Base-by-base conservation (phyloP, 2,888 invertebrate genomes). In the Schizotus pectinicornis region DNA sequence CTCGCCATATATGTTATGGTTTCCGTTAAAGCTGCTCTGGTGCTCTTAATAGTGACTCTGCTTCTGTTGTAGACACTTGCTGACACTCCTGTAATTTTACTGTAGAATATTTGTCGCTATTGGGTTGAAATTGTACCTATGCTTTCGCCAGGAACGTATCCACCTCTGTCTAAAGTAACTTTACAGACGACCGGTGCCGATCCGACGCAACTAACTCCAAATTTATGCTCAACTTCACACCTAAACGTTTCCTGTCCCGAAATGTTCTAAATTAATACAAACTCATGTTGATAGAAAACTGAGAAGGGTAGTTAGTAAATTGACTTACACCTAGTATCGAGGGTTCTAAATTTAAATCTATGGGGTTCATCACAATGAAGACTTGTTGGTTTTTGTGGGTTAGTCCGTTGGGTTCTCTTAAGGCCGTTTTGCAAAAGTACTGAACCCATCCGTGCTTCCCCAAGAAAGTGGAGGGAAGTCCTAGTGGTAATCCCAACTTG, bases 291-390 rank as follows among this genome's bases (percentile, higher is more conserved):
- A 46, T 41, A 51, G 37, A 56, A 45, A 54, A 47, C 47, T 58
- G 42, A 36, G 41, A 43, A 32, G 37, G 48, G 31, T 38, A 12
- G 47, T 55, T 55, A 53, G 37, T 46, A 42, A 13, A 52, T 43
- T 7, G 53, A 85, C 89, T 88, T 82, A 95, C 95, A 76, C 94
- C 87, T 64, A 95, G 81, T 67, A 93, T 89, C 6, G 93, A 88
- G 36, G 94, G 93, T 76, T 95, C 95, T 77, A 92, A 81, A 81
- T 95, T 95, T 70, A 95, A 83, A 79, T 95, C 95, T 67, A 95
- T 94, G 3, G 95, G 95, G 79, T 94, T 95, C 95, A 95, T 95
- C 2, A 95, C 94, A 72, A 95, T 94, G 79, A 95, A 95, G n/a
- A 95, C 95, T 81, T 95, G 95, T 78, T 95, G 95, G 77, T 95